Base-by-base conservation (phyloP, 2,888 invertebrate species). In the Stomorhina lunata region DNA sequence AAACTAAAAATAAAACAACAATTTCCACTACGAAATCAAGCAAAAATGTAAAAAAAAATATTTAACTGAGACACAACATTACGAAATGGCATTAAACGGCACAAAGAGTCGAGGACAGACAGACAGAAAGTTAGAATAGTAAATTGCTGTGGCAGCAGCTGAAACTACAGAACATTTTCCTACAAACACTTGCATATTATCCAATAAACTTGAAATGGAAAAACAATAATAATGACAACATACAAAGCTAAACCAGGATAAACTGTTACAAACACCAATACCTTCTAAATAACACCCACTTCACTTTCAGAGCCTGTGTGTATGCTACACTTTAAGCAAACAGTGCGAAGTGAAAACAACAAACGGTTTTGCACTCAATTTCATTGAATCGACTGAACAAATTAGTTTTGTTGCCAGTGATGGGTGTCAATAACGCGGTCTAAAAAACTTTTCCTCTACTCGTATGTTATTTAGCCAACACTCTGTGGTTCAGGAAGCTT, bases 291-390 rank as follows among this genome's bases (percentile, higher is more conserved):
- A n/a, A n/a, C 27, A 22, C 25, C 29, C 48, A 10, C 20, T 32
- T 10, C 27, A 22, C 7, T 34, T 53, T 9, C 0, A 10, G 12
- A 10, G 34, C 22, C 25, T 10, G 3, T 71, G 1, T 4, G 29
- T 37, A 25, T 32, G 34, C 45, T 45, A 48, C 40, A 45, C 29
- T 48, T 34, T 20, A 32, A n/a, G 45, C 40, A 71, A 83, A 68
- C 55, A 63, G 45, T 63, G 72, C 53, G 25, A 61, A 76, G 57
- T 20, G 55, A 80, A 78, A 80, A 84, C 66, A 84, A 82, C 80
- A 84, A 86, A 85, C 84, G 85, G 81, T 84, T 86, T 86, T 86
- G 86, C 87, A 86, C 87, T 86, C 86, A 86, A 87, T 87, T 87
- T 87, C 87, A 87, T 86, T 86, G 86, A 85, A 86, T 86, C 86